Percentiles rank a stretch among this genome's conserved stretches.
phyloP scores from a whole-genome alignment of 2,888 invertebrate species.

The Trichogramma dendrolimi region DNA sequence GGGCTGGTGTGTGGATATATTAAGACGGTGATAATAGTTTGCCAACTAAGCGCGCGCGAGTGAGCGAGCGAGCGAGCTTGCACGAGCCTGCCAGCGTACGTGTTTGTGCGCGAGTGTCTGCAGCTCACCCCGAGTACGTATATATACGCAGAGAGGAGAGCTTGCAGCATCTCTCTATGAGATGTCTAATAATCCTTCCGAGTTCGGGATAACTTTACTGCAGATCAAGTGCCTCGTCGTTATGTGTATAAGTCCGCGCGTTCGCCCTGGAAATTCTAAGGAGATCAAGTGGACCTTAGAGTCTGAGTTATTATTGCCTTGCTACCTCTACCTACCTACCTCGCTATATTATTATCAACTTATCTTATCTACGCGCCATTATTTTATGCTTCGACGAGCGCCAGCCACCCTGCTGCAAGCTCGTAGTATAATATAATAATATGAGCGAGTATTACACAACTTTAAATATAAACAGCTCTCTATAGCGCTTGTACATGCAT shows the following conservation, averaged over 20 bases:
- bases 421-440: no score
- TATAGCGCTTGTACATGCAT: no score
- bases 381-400: no score
- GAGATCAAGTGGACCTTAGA: slow-evolving; percentile 17
- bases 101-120: no score
- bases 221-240: slow-evolving; percentile 19
- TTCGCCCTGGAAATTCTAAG: slow-evolving; percentile 16
- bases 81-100: no score
- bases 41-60: slow-evolving; percentile 48
- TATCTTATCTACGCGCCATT: no score
- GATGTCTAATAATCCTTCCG: slow-evolving; percentile 51
- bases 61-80: slow-evolving; percentile 32
- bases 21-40: slow-evolving; percentile 53
- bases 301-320: neutral
- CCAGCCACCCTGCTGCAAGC: no score
- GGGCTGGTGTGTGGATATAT: slow-evolving; percentile 21
- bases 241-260: neutral
- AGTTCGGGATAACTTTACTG: slow-evolving; percentile 50
- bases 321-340: no score
- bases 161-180: slow-evolving; percentile 46
- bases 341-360: no score
- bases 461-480: no score
- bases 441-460: no score
- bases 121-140: no score
- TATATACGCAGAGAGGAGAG: slow-evolving; percentile 23